These are phyloP conservation scores for Brienomyrus brachyistius DNA, from an alignment of 2,113 vertebrate genomes.

Conservation along the genomic window DNA sequence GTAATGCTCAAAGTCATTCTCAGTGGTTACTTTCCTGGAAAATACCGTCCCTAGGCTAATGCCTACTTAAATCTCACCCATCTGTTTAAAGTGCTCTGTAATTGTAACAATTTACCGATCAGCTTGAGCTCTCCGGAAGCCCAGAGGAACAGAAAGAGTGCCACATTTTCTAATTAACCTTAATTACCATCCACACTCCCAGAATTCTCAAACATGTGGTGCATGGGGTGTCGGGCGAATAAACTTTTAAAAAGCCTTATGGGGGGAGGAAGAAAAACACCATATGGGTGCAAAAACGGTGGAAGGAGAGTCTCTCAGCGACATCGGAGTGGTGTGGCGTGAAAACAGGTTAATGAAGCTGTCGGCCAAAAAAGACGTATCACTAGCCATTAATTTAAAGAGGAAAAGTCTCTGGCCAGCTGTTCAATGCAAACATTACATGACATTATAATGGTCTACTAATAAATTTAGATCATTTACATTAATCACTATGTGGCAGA, in stretches of 20 bases:
- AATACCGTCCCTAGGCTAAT: neutral
- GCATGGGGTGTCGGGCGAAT: neutral
- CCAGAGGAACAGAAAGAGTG: neutral
- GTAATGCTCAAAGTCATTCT: neutral
- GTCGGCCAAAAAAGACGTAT: neutral
- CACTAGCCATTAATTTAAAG: neutral
- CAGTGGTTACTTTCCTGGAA: neutral
- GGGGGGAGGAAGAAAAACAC: no score
- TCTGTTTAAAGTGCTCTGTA: neutral
- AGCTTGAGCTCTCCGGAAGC: neutral
- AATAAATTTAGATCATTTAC: neutral
- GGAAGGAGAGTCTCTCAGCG: neutral
- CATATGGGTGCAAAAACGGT: neutral
- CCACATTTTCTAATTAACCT: slow-evolving; percentile 10
- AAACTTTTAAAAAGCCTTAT: neutral
- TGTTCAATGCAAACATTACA: neutral
- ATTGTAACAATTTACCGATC: slow-evolving; percentile 5
- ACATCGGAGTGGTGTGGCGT: neutral
- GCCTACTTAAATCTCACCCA: neutral
- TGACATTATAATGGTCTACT: neutral
- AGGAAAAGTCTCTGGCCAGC: neutral
- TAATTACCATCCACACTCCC: neutral
- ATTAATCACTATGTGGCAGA: neutral
- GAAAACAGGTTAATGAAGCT: slow-evolving; percentile 4
- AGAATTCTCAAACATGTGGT: neutral